Evolutionary conservation across 2,888 invertebrate genomes (phyloP), one percentile per base, ranked within the genome.

Genomic region (Byasa hedistus): DNA sequence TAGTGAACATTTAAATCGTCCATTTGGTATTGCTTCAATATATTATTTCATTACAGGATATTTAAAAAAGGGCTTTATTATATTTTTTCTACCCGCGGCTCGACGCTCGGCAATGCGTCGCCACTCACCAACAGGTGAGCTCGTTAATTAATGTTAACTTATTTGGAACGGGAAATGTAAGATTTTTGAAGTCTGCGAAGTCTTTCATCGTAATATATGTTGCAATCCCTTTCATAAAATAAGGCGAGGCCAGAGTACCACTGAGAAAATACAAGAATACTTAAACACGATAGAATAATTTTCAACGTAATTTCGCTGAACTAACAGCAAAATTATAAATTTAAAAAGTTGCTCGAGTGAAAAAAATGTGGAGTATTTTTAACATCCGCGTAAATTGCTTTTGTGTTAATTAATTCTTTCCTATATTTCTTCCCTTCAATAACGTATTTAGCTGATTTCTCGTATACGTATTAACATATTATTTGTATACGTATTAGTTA

Each of bases 41-140:
- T 48, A 48, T 48, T 48, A 19, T n/a, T 48, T 19, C 48, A n/a
- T 48, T 48, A 48, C n/a, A n/a, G 8, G 5, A 48, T 48, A n/a
- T 48, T 48, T 48, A 5, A 48, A 48, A n/a, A n/a, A 48, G 19
- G 3, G 1, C 19, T 4, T 48, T 48, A n/a, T 48, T 48, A 3
- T n/a, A n/a, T n/a, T n/a, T 48, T 1, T 7, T 4, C n/a, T 48
- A 48, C 48, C 22, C n/a, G 52, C 52, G 21, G 52, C 52, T 54
- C 15, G 22, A 21, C 22, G 22, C 22, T 15, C 23, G 48, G 52
- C n/a, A 24, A 27, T 15, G 51, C 3, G 52, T 54, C 27, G 57
- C 48, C 48, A 27, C 56, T 48, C 48, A 48, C 57, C 63, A 57
- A 57, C 57, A 57, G 57, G 48, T 63, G 56, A 48, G n/a, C n/a